Evolutionary conservation across 2,113 vertebrate genomes (phyloP).

Genomic region (Antigone vipio): DNA sequence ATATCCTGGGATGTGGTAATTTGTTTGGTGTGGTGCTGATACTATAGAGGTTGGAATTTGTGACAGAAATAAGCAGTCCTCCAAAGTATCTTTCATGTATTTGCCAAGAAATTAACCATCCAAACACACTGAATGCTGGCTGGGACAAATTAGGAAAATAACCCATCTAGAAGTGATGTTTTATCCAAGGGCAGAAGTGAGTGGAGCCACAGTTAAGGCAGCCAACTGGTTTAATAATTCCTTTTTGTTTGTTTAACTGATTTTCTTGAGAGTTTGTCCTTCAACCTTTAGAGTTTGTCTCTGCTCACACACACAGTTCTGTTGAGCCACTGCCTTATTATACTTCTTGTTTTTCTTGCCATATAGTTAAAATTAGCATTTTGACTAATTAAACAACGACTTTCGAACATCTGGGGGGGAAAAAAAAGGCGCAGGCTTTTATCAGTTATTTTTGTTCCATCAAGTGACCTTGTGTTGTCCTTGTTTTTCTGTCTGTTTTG

Average conservation of each 20-base stretch:
- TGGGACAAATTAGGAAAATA: background rate
- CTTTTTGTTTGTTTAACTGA: background rate
- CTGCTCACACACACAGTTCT: background rate
- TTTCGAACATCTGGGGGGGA: background rate
- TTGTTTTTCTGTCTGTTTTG: slow-evolving; percentile 26
- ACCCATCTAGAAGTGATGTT: background rate
- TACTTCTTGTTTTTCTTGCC: background rate
- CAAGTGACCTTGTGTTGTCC: slow-evolving; percentile 53
- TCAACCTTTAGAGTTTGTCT: background rate
- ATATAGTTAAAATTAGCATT: background rate
- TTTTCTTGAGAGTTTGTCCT: background rate
- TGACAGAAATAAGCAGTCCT: background rate
- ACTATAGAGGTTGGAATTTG: background rate
- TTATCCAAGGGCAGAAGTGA: background rate
- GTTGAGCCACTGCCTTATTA: background rate
- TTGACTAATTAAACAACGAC: background rate
- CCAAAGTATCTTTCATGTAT: background rate
- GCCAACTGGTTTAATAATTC: background rate
- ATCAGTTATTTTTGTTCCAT: background rate
- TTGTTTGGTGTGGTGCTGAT: background rate
- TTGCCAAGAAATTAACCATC: background rate
- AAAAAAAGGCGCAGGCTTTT: background rate
- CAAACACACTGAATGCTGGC: background rate
- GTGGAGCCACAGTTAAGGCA: background rate
- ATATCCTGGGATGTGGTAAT: slow-evolving; percentile 4